Conservation (phyloP, 2,888 invertebrate species). For the Ditylenchus weischeri region DNA sequence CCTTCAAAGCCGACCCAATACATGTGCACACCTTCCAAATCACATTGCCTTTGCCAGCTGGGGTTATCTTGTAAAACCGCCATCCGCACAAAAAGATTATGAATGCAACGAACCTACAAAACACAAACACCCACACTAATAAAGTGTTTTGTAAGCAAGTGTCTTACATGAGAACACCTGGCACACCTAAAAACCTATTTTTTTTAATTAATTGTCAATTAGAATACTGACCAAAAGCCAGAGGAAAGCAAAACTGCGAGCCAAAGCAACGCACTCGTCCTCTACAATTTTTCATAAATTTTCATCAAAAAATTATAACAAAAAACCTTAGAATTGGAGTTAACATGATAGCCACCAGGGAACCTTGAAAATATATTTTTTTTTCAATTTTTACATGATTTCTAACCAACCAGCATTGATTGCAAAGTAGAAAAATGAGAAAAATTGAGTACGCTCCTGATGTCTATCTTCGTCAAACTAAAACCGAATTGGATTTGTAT, state of each 20-base stretch:
- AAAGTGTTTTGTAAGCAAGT: too few relatives aligned
- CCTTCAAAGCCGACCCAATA: conserved; percentile 49
- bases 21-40: conserved; percentile 41
- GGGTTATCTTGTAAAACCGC: conserved; percentile 42
- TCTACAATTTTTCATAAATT: conserved; percentile 16
- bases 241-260: conserved; percentile 54
- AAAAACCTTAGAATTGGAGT: conserved; percentile 50
- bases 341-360: conserved; percentile 46
- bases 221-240: conserved; percentile 50
- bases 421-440: conserved; percentile 88
- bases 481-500: conserved; percentile 14
- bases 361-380: too few relatives aligned
- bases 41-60: conserved; percentile 42
- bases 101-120: conserved; percentile 41
- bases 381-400: too few relatives aligned
- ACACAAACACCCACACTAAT: too few relatives aligned
- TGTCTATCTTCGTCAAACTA: conserved; percentile 65
- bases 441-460: conserved; percentile 76
- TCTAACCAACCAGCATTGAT: conserved; percentile 75
- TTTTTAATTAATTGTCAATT: background rate
- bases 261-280: conserved; percentile 55
- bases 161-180: conserved; percentile 49
- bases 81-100: conserved; percentile 52
- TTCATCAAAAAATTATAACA: too few relatives aligned
- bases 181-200: conserved; percentile 38